Evolutionary conservation across 2,797 vertebrate species (phyloP).

Genomic region (Lagodon rhomboides): DNA sequence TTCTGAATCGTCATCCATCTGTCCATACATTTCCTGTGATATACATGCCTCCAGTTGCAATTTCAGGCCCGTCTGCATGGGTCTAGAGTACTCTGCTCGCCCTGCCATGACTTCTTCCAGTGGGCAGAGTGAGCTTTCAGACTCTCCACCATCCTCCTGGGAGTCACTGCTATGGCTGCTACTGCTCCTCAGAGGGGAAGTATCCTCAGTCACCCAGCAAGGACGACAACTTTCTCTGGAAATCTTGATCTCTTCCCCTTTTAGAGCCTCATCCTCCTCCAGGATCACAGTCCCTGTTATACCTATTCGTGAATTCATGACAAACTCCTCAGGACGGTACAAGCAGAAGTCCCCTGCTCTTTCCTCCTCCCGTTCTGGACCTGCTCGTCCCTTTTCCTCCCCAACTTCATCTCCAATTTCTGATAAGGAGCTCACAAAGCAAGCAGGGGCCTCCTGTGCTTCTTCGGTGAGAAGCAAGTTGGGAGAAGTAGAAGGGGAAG

Average conservation of each 20-base stretch:
- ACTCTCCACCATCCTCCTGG: conserved; percentile 80
- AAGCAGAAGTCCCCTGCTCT: conserved; percentile 60
- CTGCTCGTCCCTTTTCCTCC: conserved; percentile 80
- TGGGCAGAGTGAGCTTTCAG: conserved; percentile 79
- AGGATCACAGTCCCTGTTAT: conserved; percentile 72
- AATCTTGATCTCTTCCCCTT: conserved; percentile 69
- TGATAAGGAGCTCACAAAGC: conserved; percentile 85
- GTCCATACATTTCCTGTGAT: conserved; percentile 76
- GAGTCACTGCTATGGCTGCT: conserved; percentile 83
- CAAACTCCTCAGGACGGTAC: conserved; percentile 71
- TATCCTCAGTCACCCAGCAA: conserved; percentile 82
- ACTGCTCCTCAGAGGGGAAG: conserved; percentile 79
- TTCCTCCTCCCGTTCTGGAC: conserved; percentile 75
- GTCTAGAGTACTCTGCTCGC: conserved; percentile 57
- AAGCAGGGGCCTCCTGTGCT: conserved; percentile 86
- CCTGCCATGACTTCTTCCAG: conserved; percentile 62
- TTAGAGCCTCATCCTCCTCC: conserved; percentile 79
- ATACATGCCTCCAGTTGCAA: conserved; percentile 81
- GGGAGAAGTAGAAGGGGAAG: conserved; percentile 93
- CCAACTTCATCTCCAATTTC: conserved; percentile 87
- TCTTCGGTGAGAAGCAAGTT: conserved; percentile 89
- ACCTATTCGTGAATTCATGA: conserved; percentile 57
- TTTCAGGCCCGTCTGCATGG: conserved; percentile 76
- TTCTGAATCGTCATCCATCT: conserved; percentile 60
- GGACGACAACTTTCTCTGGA: conserved; percentile 78